Evolutionary conservation across 2,797 vertebrate species (phyloP), one percentile per base, ranked within the genome.

Genomic region (Gadopsis marmoratus): DNA sequence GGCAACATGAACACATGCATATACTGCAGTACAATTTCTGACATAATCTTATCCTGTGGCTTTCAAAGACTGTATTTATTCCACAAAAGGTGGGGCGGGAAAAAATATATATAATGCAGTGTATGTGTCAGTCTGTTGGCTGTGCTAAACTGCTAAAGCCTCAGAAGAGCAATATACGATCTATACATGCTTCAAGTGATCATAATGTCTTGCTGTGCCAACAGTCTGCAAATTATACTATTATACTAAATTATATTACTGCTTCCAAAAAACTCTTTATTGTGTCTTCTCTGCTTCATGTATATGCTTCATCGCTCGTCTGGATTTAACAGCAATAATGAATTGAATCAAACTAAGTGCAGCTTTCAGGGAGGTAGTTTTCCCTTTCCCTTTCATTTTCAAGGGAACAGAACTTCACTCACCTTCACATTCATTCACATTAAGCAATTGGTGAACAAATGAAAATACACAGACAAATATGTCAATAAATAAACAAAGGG

Each of bases 21-120:
- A 41, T 23, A 59, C 33, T 26, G 14, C 1, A 33, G n/a, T 31
- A 67, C 19, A 9, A 37, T 58, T 67, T 78, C 48, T 82, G 19
- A 82, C 60, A 71, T 85, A 67, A 83, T 79, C 35, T 70, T 23
- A 10, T 76, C 5, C 47, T 71, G 75, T 76, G 84, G 70, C 71
- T 81, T 88, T 74, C 31, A 77, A 76, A 81, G 65, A 62, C 43
- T 17, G n/a, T 13, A 67, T 62, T 71, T 78, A 39, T 83, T 47
- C 54, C 26, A 51, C 50, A 60, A 51, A 68, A 59, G 45, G 47
- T 73, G 53, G 14, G 11, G 7, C 48, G n/a, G 50, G 79, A 51
- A 51, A 62, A 45, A 75, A 56, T 26, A 48, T 66, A 43, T 19
- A 26, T n/a, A 58, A n/a, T 35, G 5, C 31, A 23, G 13, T 45